phyloP scores from a whole-genome alignment of 2,797 vertebrate species.

The Neosilurus mollespiculum region DNA sequence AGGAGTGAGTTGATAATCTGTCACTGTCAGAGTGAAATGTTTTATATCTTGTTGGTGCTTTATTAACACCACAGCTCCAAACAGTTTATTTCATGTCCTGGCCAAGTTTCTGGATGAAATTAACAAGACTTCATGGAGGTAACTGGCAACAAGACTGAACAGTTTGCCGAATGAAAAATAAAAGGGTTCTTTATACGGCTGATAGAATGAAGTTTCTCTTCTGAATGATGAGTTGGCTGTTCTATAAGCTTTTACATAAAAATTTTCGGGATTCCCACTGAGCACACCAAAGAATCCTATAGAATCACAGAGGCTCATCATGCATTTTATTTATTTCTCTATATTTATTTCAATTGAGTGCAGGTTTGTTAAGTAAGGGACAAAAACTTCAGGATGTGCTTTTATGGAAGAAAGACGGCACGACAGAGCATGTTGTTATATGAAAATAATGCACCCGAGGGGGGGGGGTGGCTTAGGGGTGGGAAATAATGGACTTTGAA shows the following conservation, averaged over 20 bases:
- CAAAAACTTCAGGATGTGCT: not conserved
- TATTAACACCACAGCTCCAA: not conserved
- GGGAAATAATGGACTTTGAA: not conserved
- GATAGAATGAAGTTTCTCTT: not conserved
- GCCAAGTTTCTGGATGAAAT: slow-evolving; percentile 5
- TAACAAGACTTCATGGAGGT: slow-evolving; percentile 6
- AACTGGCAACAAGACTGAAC: not conserved
- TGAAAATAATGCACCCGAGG: not conserved
- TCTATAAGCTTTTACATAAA: not conserved
- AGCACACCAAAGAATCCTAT: not conserved
- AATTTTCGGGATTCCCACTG: not conserved
- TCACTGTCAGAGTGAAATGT: slow-evolving; percentile 22
- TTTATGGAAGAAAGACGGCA: not conserved
- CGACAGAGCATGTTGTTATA: not conserved
- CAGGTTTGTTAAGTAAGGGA: not conserved
- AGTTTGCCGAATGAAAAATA: not conserved
- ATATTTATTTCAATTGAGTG: not conserved
- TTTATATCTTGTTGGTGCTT: slow-evolving; percentile 18
- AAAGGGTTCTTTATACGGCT: not conserved
- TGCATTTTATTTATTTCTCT: not conserved
- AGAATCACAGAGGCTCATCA: not conserved
- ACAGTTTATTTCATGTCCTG: not conserved
- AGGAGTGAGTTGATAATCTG: slow-evolving; percentile 7
- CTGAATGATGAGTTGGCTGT: not conserved
- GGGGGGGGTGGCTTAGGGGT: not conserved